phyloP scores from a whole-genome alignment of 2,113 vertebrate genomes.

The Onychostruthus taczanowskii region DNA sequence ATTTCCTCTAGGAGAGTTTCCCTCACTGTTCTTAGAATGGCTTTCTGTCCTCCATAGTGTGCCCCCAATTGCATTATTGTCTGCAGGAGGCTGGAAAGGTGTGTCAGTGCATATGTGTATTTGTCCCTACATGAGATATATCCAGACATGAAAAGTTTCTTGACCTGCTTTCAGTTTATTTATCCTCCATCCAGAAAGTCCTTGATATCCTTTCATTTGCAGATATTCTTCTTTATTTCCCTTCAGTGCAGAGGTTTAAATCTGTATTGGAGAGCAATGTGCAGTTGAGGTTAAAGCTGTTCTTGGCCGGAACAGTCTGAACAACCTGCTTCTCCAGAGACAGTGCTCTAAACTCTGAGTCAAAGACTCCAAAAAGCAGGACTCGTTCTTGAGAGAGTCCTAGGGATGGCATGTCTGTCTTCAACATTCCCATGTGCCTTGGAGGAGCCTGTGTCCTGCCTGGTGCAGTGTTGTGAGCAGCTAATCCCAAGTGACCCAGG shows the following conservation, averaged over 20 bases:
- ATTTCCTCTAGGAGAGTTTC: neutral
- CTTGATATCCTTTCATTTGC: neutral
- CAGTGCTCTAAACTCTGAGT: neutral
- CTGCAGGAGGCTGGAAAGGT: neutral
- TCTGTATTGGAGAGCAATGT: neutral
- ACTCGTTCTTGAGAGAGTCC: neutral
- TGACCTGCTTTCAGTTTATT: neutral
- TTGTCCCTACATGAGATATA: fast-evolving
- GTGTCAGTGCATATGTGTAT: fast-evolving
- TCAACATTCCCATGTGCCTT: neutral
- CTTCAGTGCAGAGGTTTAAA: neutral
- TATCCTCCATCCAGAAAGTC: neutral
- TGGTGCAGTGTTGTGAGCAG: neutral
- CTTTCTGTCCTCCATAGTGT: neutral
- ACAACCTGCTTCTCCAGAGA: neutral
- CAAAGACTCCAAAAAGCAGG: neutral
- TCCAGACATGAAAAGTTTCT: neutral
- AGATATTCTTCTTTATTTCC: neutral
- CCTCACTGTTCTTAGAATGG: neutral
- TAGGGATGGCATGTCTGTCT: fast-evolving
- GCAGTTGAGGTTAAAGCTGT: neutral
- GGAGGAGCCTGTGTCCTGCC: neutral
- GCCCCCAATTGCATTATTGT: too few relatives aligned
- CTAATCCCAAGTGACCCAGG: neutral
- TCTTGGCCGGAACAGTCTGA: neutral